These are phyloP conservation scores for Clistopyga incitator DNA, from an alignment of 2,888 invertebrate genomes.

Conservation along the genomic window DNA sequence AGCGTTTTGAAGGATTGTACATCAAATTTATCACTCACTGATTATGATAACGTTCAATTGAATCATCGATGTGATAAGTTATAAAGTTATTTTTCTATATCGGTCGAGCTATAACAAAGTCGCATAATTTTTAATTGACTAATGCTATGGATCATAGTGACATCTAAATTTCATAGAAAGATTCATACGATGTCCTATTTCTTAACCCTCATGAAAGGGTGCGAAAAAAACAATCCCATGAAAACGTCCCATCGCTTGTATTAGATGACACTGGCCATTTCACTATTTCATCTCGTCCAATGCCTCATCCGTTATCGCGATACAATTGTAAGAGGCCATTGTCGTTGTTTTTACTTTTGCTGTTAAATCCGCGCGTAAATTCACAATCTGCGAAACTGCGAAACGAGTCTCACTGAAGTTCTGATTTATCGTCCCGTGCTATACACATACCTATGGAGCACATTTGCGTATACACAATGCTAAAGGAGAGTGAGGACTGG, in stretches of 20 bases:
- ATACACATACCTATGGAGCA: conserved; percentile 51
- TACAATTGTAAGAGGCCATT: conserved; percentile 23
- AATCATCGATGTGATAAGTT: neutral
- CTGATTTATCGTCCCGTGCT: conserved; percentile 72
- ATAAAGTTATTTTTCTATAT: no score
- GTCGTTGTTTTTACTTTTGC: conserved; percentile 15
- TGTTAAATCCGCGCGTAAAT: conserved; percentile 66
- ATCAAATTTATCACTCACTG: neutral
- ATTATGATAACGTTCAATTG: neutral
- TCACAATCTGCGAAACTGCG: conserved; percentile 73
- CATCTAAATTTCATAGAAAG: no score
- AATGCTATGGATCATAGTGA: no score
- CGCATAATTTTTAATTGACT: no score
- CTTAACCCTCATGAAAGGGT: neutral
- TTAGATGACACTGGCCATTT: conserved; percentile 1
- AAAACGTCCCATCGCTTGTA: neutral
- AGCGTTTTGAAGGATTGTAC: no score
- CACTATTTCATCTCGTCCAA: conserved; percentile 2
- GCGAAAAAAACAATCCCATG: neutral
- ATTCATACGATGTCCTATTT: neutral
- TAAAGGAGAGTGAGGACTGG: conserved; percentile 25
- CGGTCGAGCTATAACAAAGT: no score
- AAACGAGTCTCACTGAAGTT: conserved; percentile 71
- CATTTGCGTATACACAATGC: conserved; percentile 64
- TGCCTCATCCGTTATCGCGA: conserved; percentile 16